phyloP scores from a whole-genome alignment of 2,113 vertebrate species.

The mouse (Mus musculus) region GRCm39 chr7:43986001-43986500 shows the following conservation, averaged over 20 bases:
- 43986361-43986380: slow-evolving; percentile 66
- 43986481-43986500: slow-evolving; percentile 18
- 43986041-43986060: slow-evolving; percentile 78
- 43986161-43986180: slow-evolving; percentile 68
- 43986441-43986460: slow-evolving; percentile 25
- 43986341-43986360: slow-evolving; percentile 45
- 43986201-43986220: slow-evolving; percentile 70
- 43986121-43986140: slow-evolving; percentile 78
- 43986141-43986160: slow-evolving; percentile 77
- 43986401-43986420: slow-evolving; percentile 74
- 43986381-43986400: slow-evolving; percentile 71
- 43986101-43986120: slow-evolving; percentile 75
- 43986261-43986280: slow-evolving; percentile 62
- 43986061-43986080: slow-evolving; percentile 67
- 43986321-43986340: slow-evolving; percentile 66
- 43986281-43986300: slow-evolving; percentile 66
- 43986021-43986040: slow-evolving; percentile 78
- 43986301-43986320: slow-evolving; percentile 60
- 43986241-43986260: slow-evolving; percentile 63
- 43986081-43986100: slow-evolving; percentile 70
- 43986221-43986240: slow-evolving; percentile 48
- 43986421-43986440: slow-evolving; percentile 75
- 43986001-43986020: slow-evolving; percentile 67
- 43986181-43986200: slow-evolving; percentile 75
- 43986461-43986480: neutral